Evolutionary conservation across 2,113 vertebrate species (phyloP), one percentile per base, ranked within the genome.

Genomic region (Limnothrissa miodon): DNA sequence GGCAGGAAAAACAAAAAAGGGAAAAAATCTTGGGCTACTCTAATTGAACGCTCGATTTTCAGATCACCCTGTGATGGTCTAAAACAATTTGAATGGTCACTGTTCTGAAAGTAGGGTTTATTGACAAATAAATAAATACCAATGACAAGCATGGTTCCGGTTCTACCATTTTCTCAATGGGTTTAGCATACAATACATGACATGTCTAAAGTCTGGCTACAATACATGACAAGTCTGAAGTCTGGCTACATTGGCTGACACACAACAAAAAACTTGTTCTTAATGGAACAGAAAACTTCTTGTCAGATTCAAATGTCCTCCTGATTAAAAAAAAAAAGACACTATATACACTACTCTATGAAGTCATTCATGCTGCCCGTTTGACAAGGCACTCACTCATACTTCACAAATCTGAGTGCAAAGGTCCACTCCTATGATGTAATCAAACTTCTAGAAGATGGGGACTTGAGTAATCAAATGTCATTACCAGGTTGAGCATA

Each of bases 1-100:
- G 51, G 96, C 90, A 17, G 78, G 23, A 79, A 85, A 83, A 84
- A 44, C 53, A 90, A 51, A 86, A 80, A 1, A 82, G 39, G 48
- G 46, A 79, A 25, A 4, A n/a, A n/a, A 7, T 25, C 5, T 29
- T 29, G 11, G 25, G 25, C 25, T 66, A 66, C 5, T 66, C 3
- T 25, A 29, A 25, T 66, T 66, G 1, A 56, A 21, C 4, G 53
- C 53, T 56, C 29, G 7, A 25, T 29, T 66, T 10, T 33, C n/a
- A 66, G 53, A 56, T n/a, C 23, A 56, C 17, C 23, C 17, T 1
- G 9, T n/a, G n/a, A 29, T 25, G n/a, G 25, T 33, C 29, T n/a
- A n/a, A n/a, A 2, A 66, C 25, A 66, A n/a, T 66, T 10, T 66
- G 9, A 25, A 25, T 66, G 56, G 21, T 21, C 21, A 21, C n/a